phyloP scores from a whole-genome alignment of 2,888 invertebrate species.

The Fissipunctia ypsillon region DNA sequence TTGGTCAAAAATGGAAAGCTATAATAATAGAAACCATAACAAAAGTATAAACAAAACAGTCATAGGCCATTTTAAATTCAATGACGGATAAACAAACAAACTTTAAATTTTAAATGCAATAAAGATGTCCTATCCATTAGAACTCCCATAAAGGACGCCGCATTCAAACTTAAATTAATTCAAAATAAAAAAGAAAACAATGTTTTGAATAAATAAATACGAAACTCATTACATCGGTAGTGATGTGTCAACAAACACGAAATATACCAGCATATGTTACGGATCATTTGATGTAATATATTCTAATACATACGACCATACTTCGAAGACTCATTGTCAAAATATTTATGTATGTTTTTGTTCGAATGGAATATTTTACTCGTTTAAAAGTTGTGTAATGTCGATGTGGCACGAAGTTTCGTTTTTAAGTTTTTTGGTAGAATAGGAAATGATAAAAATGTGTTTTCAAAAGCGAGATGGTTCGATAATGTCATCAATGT shows the following conservation, averaged over 20 bases:
- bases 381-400: slow-evolving; percentile 42
- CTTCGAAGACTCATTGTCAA: slow-evolving; percentile 63
- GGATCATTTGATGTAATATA: slow-evolving; percentile 61
- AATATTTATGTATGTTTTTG: slow-evolving; percentile 66
- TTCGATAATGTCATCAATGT: slow-evolving; percentile 22
- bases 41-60: slow-evolving; percentile 11
- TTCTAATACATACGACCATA: slow-evolving; percentile 63
- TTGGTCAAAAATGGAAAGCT: not conserved
- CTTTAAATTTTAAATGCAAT: slow-evolving; percentile 50
- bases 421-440: slow-evolving; percentile 22
- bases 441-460: slow-evolving; percentile 36
- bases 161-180: slow-evolving; percentile 57
- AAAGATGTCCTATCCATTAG: slow-evolving; percentile 54
- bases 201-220: slow-evolving; percentile 64
- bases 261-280: slow-evolving; percentile 64
- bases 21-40: slow-evolving; percentile 9
- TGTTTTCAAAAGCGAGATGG: slow-evolving; percentile 1
- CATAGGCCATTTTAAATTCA: slow-evolving; percentile 28
- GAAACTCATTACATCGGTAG: slow-evolving; percentile 61
- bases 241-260: slow-evolving; percentile 69
- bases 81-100: slow-evolving; percentile 47
- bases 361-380: slow-evolving; percentile 57
- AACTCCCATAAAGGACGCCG: slow-evolving; percentile 54
- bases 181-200: slow-evolving; percentile 56
- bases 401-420: slow-evolving; percentile 23